Conservation (phyloP, 1,140 invertebrate species). For the Heliothis virescens region DNA sequence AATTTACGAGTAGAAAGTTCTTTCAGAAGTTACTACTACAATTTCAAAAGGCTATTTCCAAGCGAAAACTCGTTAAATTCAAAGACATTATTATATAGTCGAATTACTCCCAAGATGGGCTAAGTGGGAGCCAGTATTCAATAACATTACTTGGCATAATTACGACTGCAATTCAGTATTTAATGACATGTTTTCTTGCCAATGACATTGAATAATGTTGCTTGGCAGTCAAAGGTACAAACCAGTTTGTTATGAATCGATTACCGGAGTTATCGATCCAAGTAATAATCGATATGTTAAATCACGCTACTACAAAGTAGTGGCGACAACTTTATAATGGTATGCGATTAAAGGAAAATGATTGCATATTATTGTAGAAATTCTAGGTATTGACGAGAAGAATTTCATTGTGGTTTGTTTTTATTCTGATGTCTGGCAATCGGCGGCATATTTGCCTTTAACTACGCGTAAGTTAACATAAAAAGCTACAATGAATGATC, state of each 20-base stretch:
- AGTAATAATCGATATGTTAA: slow-evolving; percentile 21
- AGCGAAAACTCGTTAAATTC: slow-evolving; percentile 15
- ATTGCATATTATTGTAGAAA: slow-evolving; percentile 5
- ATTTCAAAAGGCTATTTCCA: not conserved
- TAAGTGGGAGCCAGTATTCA: slow-evolving; percentile 12
- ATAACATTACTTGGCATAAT: slow-evolving; percentile 29
- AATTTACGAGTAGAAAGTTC: no score
- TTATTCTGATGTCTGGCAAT: no score
- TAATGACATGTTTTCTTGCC: slow-evolving; percentile 41
- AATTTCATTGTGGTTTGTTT: not conserved
- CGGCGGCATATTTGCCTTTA: no score
- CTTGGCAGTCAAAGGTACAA: slow-evolving; percentile 4
- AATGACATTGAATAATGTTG: slow-evolving; percentile 46
- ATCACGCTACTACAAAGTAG: slow-evolving; percentile 13
- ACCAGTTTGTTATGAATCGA: slow-evolving; percentile 32
- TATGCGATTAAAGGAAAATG: slow-evolving; percentile 12
- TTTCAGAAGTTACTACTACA: not conserved
- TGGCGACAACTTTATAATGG: slow-evolving; percentile 1
- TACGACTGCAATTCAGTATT: slow-evolving; percentile 1
- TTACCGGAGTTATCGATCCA: slow-evolving; percentile 34
- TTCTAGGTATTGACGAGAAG: not conserved
- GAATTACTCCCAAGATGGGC: slow-evolving; percentile 7
- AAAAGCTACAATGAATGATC: no score
- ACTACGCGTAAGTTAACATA: no score
- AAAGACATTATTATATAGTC: slow-evolving; percentile 28